Evolutionary conservation across 2,888 invertebrate genomes (phyloP).

Genomic region (Troilus luridus): DNA sequence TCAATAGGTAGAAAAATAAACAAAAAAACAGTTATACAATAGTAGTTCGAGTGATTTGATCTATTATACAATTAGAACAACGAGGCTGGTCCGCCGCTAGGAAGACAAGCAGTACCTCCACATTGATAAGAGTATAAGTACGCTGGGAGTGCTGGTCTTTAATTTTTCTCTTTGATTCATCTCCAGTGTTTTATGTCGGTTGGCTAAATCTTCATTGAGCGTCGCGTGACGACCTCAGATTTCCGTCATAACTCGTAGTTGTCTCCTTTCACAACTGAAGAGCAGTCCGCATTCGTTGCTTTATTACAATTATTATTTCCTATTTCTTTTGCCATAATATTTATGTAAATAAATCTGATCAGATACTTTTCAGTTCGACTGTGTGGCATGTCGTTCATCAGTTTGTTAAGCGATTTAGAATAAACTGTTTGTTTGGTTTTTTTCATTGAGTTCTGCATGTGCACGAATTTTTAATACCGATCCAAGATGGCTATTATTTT

Average conservation of each 20-base stretch:
- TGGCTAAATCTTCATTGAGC: constrained; percentile 47
- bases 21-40: no score
- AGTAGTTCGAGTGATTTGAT: no score
- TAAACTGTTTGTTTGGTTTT: no score
- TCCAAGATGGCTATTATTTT: no score
- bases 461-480: no score
- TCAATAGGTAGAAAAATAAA: no score
- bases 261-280: constrained; percentile 40
- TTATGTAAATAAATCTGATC: neutral
- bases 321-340: neutral
- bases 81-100: no score
- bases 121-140: constrained; percentile 11
- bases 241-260: constrained; percentile 23
- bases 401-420: no score
- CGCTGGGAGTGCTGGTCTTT: constrained; percentile 26
- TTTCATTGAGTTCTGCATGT: no score
- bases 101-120: no score
- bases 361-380: neutral
- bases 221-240: constrained; percentile 29
- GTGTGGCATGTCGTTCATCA: neutral
- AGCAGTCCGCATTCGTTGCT: neutral
- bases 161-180: constrained; percentile 50
- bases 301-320: neutral
- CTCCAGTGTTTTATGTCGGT: constrained; percentile 23
- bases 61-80: no score